Conservation (phyloP, 2,797 vertebrate species). For the Pempheris klunzingeri region DNA sequence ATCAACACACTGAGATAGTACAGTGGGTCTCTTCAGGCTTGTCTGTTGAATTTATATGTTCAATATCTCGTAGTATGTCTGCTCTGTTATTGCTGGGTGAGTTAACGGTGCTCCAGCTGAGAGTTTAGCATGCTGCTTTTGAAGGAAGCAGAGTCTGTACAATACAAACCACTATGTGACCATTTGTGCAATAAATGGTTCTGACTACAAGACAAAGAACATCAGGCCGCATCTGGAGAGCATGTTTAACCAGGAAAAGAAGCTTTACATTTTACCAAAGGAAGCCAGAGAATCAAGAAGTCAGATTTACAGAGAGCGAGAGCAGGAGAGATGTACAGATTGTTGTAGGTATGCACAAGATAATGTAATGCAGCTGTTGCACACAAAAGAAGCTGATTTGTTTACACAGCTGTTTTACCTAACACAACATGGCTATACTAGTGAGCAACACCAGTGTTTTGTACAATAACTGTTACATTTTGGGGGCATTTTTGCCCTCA, state of each 20-base stretch:
- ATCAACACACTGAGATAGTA: constrained; percentile 30
- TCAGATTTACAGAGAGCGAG: not conserved
- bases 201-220: not conserved
- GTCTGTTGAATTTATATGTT: constrained; percentile 47
- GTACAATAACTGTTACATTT: too few species aligned
- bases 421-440: constrained; percentile 2
- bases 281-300: constrained; percentile 8
- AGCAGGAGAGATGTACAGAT: constrained; percentile 25
- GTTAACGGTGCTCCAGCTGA: constrained; percentile 22
- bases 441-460: constrained; percentile 1
- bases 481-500: not conserved
- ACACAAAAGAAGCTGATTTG: constrained; percentile 52
- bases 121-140: constrained; percentile 16
- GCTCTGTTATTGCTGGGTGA: constrained; percentile 28
- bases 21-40: constrained; percentile 22
- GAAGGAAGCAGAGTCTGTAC: not conserved
- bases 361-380: constrained; percentile 55
- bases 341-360: constrained; percentile 1
- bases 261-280: constrained; percentile 5
- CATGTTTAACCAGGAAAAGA: constrained; percentile 1
- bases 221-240: constrained; percentile 1
- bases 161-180: constrained; percentile 1
- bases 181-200: constrained; percentile 6
- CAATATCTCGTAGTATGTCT: constrained; percentile 31
- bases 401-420: constrained; percentile 37